Base-by-base conservation (phyloP, 2,888 invertebrate genomes). In the Sthenelais limicola region DNA sequence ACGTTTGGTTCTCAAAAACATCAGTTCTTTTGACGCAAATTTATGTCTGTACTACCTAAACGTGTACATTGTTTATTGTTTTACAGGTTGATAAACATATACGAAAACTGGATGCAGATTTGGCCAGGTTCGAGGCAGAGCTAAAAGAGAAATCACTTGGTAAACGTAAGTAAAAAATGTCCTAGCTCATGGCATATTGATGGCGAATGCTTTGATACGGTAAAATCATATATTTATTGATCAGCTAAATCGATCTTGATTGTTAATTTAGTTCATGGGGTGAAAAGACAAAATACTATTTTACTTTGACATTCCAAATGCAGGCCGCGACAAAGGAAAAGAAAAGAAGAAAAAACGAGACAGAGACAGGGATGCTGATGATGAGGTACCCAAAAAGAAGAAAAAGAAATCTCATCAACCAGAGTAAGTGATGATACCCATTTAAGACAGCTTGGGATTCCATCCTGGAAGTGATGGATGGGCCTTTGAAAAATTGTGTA, bases 81-180 rank as follows among this genome's bases (percentile, higher is more conserved):
- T 73, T 68, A n/a, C 75, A 90, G 90, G 97, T 98, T 47, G 98
- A 99, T 88, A 98, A 98, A 88, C 98, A 98, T 87, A 98, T 98
- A 79, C 91, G 98, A 82, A 92, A 96, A 81, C 90, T 98, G 83
- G 98, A 98, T 89, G 95, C 96, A 72, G 98, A 98, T 90, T 91
- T 98, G 84, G 96, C 97, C 0, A 91, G 97, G 75, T 98, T 98
- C 87, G 98, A 98, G 88, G 94, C 96, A 0, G 97, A 98, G 89
- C 94, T 98, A 82, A 97, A 97, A 88, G 97, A 98, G 85, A 97
- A 97, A 89, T 94, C 94, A 1, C 89, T 94, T 21, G 62, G 62
- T 38, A 62, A 62, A 21, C 62, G 62, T 62, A 35, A 62, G 62
- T 62, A 21, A n/a, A n/a, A n/a, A n/a, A n/a, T n/a, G n/a, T n/a